Base-by-base conservation (phyloP, 2,888 invertebrate species). In the Leuctra nigra region DNA sequence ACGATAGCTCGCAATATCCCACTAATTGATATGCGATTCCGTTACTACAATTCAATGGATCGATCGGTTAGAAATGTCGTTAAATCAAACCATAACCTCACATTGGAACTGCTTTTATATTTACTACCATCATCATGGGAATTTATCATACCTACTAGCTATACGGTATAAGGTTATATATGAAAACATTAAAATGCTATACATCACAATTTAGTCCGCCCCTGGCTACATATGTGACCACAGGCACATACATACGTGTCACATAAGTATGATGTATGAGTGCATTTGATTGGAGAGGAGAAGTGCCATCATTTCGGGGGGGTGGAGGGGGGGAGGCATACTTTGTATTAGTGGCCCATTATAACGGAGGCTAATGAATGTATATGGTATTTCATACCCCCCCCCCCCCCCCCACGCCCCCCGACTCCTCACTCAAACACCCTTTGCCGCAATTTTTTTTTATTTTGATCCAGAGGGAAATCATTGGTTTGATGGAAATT, bases 141-240 rank as follows among this genome's bases (percentile, higher is more conserved):
- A 29, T 29, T 7, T 7, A 29, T 11, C 29, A 29, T 11, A 29
- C 29, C 11, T n/a, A n/a, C n/a, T n/a, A n/a, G n/a, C n/a, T n/a
- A n/a, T n/a, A n/a, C n/a, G n/a, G n/a, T n/a, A n/a, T n/a, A n/a
- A n/a, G 41, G 41, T 41, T 41, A 41, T 41, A 18, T 20, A 41
- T 41, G 41, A 41, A 41, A 41, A 41, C 41, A 41, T 41, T 41
- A 41, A 41, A 41, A 41, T 41, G 41, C 41, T 41, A 41, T 41
- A 41, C 41, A 41, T 41, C 41, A 16, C 41, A 41, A 41, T 41
- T 41, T 41, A 41, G 11, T n/a, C 41, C n/a, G 18, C 41, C 41
- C 20, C 20, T 18, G 20, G 18, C 36, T 41, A 41, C 41, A 41
- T 41, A 41, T 41, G 41, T 41, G 41, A 11, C 18, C 41, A 16